These are phyloP conservation scores for Ricordea florida DNA, from an alignment of 92 coral and sea anemone species.

Conservation along the genomic window DNA sequence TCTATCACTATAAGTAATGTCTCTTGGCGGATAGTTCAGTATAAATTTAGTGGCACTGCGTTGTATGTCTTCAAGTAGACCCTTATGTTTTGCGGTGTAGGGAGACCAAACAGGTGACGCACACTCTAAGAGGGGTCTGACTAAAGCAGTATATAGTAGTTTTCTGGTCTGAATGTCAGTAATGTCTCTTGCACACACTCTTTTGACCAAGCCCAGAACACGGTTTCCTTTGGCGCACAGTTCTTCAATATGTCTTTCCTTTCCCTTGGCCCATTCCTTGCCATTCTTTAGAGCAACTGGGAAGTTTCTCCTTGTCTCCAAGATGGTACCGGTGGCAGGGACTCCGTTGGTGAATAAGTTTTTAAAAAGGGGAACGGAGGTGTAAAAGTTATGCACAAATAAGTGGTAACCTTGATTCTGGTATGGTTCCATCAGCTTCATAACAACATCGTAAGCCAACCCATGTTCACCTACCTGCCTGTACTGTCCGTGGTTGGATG, in stretches of 20 bases:
- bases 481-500: no score
- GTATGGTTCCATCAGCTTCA: slow-evolving; percentile 28
- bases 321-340: slow-evolving; percentile 54
- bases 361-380: slow-evolving; percentile 37
- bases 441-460: slow-evolving; percentile 61
- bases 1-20: no score
- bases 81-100: no score
- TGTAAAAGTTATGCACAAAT: slow-evolving; percentile 61
- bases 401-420: slow-evolving; percentile 68
- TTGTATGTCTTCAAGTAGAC: no score
- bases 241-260: slow-evolving; percentile 41
- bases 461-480: slow-evolving; percentile 30
- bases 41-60: no score
- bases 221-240: slow-evolving; percentile 59
- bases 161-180: no score
- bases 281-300: slow-evolving; percentile 41
- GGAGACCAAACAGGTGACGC: no score
- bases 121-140: no score
- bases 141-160: no score
- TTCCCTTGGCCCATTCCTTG: slow-evolving; percentile 58
- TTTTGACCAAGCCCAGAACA: no score
- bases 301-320: slow-evolving; percentile 32
- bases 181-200: no score
- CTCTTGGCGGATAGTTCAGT: no score
- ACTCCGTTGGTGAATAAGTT: slow-evolving; percentile 44